Evolutionary conservation across 2,797 vertebrate genomes (phyloP).

Genomic region (Bryconaethiops microstoma): DNA sequence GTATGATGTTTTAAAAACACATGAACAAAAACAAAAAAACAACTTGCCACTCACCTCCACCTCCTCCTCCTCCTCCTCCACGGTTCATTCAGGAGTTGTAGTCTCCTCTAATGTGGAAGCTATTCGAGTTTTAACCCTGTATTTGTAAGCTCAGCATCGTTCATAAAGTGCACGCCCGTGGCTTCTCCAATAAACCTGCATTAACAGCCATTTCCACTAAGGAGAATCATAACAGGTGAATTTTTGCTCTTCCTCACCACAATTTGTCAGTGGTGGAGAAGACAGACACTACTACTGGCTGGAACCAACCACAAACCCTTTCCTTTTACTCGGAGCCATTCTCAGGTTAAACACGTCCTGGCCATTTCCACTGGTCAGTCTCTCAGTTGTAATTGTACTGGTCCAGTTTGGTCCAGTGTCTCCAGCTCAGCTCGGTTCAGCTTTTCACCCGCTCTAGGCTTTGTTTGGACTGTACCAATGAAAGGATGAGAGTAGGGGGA

Average conservation of each 20-base stretch:
- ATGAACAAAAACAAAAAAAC: neutral
- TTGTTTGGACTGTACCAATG: slow-evolving; percentile 58
- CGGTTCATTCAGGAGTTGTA: slow-evolving; percentile 31
- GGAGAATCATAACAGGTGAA: slow-evolving; percentile 39
- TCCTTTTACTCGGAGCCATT: neutral
- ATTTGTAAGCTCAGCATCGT: slow-evolving; percentile 35
- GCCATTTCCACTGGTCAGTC: neutral
- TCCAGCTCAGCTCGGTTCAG: slow-evolving; percentile 45
- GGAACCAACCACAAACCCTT: slow-evolving; percentile 6
- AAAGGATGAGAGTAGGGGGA: slow-evolving; percentile 2
- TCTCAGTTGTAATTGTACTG: neutral
- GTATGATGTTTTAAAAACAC: neutral
- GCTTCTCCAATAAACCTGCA: neutral
- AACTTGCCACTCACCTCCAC: slow-evolving; percentile 34
- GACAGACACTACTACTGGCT: neutral
- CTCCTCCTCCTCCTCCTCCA: slow-evolving; percentile 9
- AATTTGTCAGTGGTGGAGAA: neutral
- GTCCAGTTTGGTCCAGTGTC: slow-evolving; percentile 23
- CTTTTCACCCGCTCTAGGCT: slow-evolving; percentile 37
- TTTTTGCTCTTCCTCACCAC: neutral
- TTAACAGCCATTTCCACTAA: slow-evolving; percentile 3
- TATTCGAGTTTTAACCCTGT: slow-evolving; percentile 25
- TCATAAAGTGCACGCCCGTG: neutral
- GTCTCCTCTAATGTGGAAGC: slow-evolving; percentile 1
- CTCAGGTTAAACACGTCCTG: neutral